Evolutionary conservation across 2,113 vertebrate genomes (phyloP), one percentile per base, ranked within the genome.

Genomic region (Galbula dea): DNA sequence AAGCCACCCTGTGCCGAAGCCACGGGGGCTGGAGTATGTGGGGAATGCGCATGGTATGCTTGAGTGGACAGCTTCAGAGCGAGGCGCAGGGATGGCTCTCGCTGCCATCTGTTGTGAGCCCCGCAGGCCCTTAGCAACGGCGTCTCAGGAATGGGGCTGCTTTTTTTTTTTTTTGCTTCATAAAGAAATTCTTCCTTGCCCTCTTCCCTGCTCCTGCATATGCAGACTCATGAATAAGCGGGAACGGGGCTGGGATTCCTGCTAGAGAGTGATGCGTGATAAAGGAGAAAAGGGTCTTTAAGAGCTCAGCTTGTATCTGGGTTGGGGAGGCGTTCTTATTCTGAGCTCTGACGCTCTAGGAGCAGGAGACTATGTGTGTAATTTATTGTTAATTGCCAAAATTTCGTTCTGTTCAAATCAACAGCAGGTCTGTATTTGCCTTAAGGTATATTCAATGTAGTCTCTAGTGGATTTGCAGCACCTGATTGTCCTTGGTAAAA

Each of bases 1-100:
- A 8, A 41, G 82, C 95, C 41, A 71, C 83, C 89, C 94, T 23
- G 58, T 29, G 49, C 75, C 20, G 72, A 62, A 90, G 91, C 81
- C 11, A 1, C 9, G 41, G 88, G 71, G 85, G 79, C 17, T 5
- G 72, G 97, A 97, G 98, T 93, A 98, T 98, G 96, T 17, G 88
- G 96, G 97, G 98, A 98, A 98, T 98, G 98, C 89, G 88, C 94
- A 90, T 95, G 97, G 97, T 69, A 98, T 98, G 98, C 98, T 98
- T 97, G 97, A 98, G 96, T 95, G 97, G 95, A 97, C 96, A 94
- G 97, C 98, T 97, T 98, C 97, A 96, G 96, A 97, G 97, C 92
- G 7, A 39, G 5, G 73, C 83, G 29, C 86, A 9, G 85, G 95
- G 94, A 96, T 96, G 81, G 95, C 90, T 94, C 96, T 96, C n/a